Evolutionary conservation across 1,140 invertebrate species (phyloP).

Genomic region (Potamilus streckersoni): DNA sequence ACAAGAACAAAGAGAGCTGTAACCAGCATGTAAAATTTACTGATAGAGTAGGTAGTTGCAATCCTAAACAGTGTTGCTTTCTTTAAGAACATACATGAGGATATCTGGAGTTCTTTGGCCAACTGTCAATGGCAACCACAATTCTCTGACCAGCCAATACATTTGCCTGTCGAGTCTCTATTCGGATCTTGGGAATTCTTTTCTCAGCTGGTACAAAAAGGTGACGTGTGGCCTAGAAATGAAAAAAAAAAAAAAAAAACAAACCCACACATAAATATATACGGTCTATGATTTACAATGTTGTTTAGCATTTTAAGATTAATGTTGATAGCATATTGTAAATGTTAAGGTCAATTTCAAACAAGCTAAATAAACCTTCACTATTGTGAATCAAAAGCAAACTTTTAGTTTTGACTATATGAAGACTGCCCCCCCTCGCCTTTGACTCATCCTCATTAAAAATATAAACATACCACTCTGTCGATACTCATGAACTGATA

Average conservation of each 20-base stretch:
- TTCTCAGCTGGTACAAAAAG: slow-evolving; percentile 68
- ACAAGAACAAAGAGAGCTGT: no score
- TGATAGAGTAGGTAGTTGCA: no score
- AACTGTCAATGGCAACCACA: slow-evolving; percentile 69
- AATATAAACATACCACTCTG: no score
- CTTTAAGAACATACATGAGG: slow-evolving; percentile 75
- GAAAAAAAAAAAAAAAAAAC: slow-evolving; percentile 8
- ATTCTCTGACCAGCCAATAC: slow-evolving; percentile 65
- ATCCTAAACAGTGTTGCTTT: no score
- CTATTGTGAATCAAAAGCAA: not conserved
- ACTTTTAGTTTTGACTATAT: not conserved
- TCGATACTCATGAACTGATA: no score
- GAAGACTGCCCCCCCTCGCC: no score
- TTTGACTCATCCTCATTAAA: no score
- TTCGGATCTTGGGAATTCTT: slow-evolving; percentile 69
- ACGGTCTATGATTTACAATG: not conserved
- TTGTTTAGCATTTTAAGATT: not conserved
- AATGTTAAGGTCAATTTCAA: not conserved
- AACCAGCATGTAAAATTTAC: no score
- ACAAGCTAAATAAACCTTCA: not conserved
- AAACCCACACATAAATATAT: not conserved
- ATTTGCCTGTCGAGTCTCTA: slow-evolving; percentile 66
- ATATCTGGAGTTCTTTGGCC: slow-evolving; percentile 68
- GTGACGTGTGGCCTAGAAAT: slow-evolving; percentile 82
- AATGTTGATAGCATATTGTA: not conserved